Percentiles rank a stretch among this genome's conserved stretches.
Evolutionary conservation across 2,888 invertebrate species (phyloP).

Genomic region (Oxystoma pomonae): DNA sequence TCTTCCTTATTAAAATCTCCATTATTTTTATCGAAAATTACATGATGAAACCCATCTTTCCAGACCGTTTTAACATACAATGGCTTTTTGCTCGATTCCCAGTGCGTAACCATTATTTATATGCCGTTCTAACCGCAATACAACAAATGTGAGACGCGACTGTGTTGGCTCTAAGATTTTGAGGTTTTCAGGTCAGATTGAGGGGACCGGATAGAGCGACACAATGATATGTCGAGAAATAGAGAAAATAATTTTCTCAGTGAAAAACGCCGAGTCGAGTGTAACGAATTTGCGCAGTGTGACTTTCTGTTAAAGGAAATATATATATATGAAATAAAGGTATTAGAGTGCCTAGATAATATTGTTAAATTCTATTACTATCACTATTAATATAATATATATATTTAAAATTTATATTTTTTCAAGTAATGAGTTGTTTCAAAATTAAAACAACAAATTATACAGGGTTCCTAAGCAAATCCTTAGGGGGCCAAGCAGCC

Average conservation of each 20-base stretch:
- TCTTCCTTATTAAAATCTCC: constrained; percentile 8
- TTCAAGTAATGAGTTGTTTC: too few species aligned
- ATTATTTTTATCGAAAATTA: constrained; percentile 63
- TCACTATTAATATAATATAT: too few species aligned
- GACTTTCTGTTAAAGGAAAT: too few species aligned
- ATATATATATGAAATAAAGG: too few species aligned
- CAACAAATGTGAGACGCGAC: too few species aligned
- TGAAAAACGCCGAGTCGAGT: background rate
- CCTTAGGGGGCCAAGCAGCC: too few species aligned
- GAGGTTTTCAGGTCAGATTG: background rate
- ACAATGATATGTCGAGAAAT: background rate
- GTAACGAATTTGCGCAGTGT: background rate
- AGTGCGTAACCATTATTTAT: constrained; percentile 51
- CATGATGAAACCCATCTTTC: constrained; percentile 67
- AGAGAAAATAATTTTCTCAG: background rate
- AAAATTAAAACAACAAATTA: too few species aligned
- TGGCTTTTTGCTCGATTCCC: constrained; percentile 56
- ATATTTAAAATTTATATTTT: too few species aligned
- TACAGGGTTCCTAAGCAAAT: too few species aligned
- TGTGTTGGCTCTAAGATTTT: background rate
- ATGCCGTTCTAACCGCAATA: too few species aligned
- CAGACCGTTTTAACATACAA: constrained; percentile 59
- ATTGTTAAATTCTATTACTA: too few species aligned
- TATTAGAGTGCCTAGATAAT: too few species aligned
- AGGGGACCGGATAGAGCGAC: background rate